These are phyloP conservation scores for Thalassophryne amazonica DNA, from an alignment of 2,797 vertebrate species.

Conservation along the genomic window DNA sequence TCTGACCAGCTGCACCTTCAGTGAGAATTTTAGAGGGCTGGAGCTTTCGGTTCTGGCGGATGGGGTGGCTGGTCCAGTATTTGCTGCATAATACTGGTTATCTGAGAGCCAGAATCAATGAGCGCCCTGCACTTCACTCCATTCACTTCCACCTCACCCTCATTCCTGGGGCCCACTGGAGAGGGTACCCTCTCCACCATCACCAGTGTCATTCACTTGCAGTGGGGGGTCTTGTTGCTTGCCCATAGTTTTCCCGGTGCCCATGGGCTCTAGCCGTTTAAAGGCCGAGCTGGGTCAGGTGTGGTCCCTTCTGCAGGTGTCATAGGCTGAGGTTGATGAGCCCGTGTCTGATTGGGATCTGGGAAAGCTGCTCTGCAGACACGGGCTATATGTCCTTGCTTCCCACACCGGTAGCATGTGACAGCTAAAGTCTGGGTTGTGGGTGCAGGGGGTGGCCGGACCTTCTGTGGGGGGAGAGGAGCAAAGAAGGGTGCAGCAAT, in stretches of 20 bases:
- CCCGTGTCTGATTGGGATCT: background rate
- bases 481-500: background rate
- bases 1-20: conserved; percentile 21
- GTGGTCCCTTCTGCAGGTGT: background rate
- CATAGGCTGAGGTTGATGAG: background rate
- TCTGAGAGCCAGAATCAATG: conserved; percentile 43
- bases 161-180: conserved; percentile 31
- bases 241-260: conserved; percentile 22
- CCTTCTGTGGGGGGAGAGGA: background rate
- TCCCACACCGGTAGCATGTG: conserved; percentile 5
- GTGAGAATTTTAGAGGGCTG: conserved; percentile 24
- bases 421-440: background rate
- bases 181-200: background rate
- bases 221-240: conserved; percentile 7
- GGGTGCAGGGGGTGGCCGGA: background rate
- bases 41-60: background rate
- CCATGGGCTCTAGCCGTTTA: conserved; percentile 31
- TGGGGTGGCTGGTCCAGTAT: conserved; percentile 20
- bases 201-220: background rate
- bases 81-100: conserved; percentile 39
- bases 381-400: conserved; percentile 10
- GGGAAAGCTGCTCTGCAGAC: background rate
- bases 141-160: conserved; percentile 37
- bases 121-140: conserved; percentile 28
- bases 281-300: background rate